phyloP scores from a whole-genome alignment of 2,888 invertebrate genomes.

The Ennomos quercinarius region DNA sequence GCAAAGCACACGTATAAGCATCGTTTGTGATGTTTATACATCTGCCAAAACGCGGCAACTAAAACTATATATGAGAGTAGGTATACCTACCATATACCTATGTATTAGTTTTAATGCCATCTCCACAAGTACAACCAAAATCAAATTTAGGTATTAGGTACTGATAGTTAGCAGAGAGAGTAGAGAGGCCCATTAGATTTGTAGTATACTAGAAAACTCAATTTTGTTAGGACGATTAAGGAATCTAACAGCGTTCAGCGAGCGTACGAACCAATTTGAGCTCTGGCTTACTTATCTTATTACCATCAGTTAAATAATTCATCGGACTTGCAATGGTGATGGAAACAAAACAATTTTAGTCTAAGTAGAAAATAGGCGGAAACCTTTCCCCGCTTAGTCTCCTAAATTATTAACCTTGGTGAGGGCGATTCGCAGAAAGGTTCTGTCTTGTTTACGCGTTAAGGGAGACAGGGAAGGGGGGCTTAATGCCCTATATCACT shows the following conservation, averaged over 20 bases:
- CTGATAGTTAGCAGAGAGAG: no score
- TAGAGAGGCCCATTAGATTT: not conserved
- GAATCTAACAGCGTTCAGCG: not conserved
- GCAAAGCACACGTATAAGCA: no score
- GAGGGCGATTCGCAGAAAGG: constrained; percentile 81
- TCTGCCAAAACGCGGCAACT: no score
- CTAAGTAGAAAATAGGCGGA: constrained; percentile 73
- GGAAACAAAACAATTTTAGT: constrained; percentile 75
- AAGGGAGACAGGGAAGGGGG: constrained; percentile 81
- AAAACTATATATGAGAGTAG: no score
- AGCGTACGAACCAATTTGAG: constrained; percentile 1
- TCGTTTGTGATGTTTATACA: no score
- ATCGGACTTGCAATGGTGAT: constrained; percentile 61
- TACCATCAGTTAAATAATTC: constrained; percentile 57
- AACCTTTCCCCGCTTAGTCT: constrained; percentile 75
- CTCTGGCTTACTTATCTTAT: not conserved
- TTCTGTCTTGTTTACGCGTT: constrained; percentile 83
- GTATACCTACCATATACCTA: no score
- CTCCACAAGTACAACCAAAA: not conserved
- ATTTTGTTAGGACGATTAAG: constrained; percentile 4
- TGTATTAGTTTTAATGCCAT: no score
- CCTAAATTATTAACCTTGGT: constrained; percentile 82
- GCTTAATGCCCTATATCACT: constrained; percentile 85
- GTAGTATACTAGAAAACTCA: not conserved
- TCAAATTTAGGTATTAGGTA: no score